Base-by-base conservation (phyloP, 2,113 vertebrate genomes). In the Clupea harengus region DNA sequence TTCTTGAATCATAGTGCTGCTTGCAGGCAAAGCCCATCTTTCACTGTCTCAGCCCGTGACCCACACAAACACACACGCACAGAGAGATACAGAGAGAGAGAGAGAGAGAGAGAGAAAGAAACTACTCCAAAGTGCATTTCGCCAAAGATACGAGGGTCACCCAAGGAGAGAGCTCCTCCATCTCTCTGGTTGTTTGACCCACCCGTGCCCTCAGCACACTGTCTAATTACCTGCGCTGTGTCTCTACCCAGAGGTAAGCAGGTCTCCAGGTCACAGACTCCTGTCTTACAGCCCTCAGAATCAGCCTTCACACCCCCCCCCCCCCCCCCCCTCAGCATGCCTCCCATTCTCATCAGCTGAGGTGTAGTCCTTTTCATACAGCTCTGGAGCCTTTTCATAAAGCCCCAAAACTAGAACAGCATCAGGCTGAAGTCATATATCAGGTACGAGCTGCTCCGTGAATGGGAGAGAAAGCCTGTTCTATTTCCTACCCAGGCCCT, bases 81-180 rank as follows among this genome's bases (percentile, higher is more conserved):
- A 49, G 6, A 49, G 1, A 49, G 9, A 49, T 1, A 49, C 1
- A 49, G 47, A 11, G 7, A 9, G 47, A 11, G 47, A 11, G 47
- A 11, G 2, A 11, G 47, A 11, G 9, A 49, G 7, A 11, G 9
- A 49, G 13, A 49, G 8, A 2, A 11, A 49, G 13, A 49, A 11
- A 49, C 9, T 11, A 49, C 9, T 49, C 47, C 47, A 49, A 49
- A 49, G 13, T 49, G 47, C 2, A 11, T 49, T 11, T 49, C 1
- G 47, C 9, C 9, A 49, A 39, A 49, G 47, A 49, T 49, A 47
- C 9, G 80, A 11, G 32, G 47, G 20, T 45, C 80, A 81, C 17
- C 20, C 9, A 39, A 17, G 13, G 17, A 9, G 44, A 78, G 90
- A 87, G 91, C 85, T 49, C 85, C 87, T 89, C 81, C 87, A 28